Evolutionary conservation across 2,888 invertebrate species (phyloP), one percentile per base, ranked within the genome.

Genomic region (Camponotus fellah): DNA sequence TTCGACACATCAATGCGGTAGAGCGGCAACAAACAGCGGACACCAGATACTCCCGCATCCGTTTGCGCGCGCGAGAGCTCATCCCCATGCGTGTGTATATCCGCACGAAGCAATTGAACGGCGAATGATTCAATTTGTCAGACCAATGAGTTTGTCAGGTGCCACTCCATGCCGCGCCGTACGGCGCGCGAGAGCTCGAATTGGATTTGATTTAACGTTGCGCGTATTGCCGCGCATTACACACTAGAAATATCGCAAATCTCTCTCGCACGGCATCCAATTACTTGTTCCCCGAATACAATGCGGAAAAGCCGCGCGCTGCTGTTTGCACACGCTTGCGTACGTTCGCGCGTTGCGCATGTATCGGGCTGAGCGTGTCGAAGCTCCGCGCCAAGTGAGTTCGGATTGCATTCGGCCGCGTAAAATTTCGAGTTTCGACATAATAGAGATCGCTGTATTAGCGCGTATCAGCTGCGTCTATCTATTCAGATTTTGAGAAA

Each of bases 61-160:
- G 46, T 32, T 49, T 6, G 40, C 21, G 65, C 17, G n/a, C 43
- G 34, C 56, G 37, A 43, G 53, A 26, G 21, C 17, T 17, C 43
- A 21, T 74, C 60, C 56, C 17, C 64, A 37, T 58, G 34, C 26
- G 69, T 17, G 88, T 86, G 74, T 88, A 91, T 91, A 92, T 92
- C 91, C 91, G 91, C 88, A 90, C 91, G 92, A 91, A 93, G 94
- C 94, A 94, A 94, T 94, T 94, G 94, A 94, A 94, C 94, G 93
- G 93, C 94, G 94, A 94, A 94, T 94, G 94, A 94, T 94, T 94
- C 93, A 94, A 94, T 94, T 94, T 94, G 93, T 94, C 94, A 94
- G 94, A 92, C 94, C 94, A 94, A 94, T 94, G 94, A 94, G 94
- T 94, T 94, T 94, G 94, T 94, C 94, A 94, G 94, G 94, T 94